These are phyloP conservation scores for Cotesia vestalis DNA, from an alignment of 1,140 invertebrate genomes.

Conservation along the genomic window DNA sequence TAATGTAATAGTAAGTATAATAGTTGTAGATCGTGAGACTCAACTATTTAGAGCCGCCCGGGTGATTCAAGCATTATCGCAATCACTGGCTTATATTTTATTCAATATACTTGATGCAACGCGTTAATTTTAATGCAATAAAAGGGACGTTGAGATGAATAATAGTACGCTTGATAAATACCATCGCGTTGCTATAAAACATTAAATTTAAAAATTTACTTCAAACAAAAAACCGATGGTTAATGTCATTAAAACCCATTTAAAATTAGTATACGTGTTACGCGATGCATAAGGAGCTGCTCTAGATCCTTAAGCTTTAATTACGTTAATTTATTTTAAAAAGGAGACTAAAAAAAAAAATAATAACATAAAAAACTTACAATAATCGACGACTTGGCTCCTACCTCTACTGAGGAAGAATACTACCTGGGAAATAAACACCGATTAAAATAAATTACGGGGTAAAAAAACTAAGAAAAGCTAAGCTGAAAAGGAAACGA, in stretches of 20 bases:
- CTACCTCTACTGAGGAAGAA: no score
- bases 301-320: background rate
- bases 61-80: background rate
- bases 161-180: no score
- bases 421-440: no score
- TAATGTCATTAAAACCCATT: background rate
- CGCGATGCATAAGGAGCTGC: background rate
- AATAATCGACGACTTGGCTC: no score
- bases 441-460: no score
- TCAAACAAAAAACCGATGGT: background rate
- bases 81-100: background rate
- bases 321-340: no score
- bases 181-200: no score
- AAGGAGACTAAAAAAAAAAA: no score
- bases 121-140: no score
- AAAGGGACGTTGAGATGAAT: no score
- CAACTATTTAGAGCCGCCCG: background rate
- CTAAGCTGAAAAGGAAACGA: conserved; percentile 1
- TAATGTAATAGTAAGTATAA: background rate
- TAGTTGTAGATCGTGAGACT: conserved; percentile 10
- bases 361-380: no score
- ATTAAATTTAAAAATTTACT: background rate
- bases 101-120: background rate
- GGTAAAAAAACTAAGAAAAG: background rate
- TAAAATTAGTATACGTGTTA: background rate